Conservation (phyloP, 2,797 vertebrate species). For the Hemibagrus guttatus region DNA sequence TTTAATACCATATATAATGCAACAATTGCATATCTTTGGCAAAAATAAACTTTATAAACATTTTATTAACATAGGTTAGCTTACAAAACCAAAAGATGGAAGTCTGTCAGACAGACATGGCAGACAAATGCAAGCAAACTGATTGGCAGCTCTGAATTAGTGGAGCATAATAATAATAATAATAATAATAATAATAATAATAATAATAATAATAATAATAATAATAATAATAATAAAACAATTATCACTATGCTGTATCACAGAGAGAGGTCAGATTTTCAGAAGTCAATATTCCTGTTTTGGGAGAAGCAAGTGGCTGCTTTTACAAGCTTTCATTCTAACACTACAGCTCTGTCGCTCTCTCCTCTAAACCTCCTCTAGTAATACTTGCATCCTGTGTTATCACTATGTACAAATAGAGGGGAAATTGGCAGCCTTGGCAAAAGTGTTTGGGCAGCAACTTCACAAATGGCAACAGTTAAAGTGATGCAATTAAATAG, state of each 20-base stretch:
- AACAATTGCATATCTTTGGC: slow-evolving; percentile 99
- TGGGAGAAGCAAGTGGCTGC: slow-evolving; percentile 24
- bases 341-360: slow-evolving; percentile 48
- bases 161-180: slow-evolving; percentile 66
- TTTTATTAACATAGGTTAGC: slow-evolving; percentile 99
- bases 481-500: slow-evolving; percentile 39
- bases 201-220: slow-evolving; percentile 61
- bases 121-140: slow-evolving; percentile 77
- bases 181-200: slow-evolving; percentile 70
- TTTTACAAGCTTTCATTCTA: slow-evolving; percentile 44
- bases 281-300: slow-evolving; percentile 22
- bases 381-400: slow-evolving; percentile 55
- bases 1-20: slow-evolving; percentile 99
- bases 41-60: slow-evolving; percentile 99
- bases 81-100: slow-evolving; percentile 97
- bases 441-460: slow-evolving; percentile 44
- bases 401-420: slow-evolving; percentile 54
- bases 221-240: slow-evolving; percentile 39
- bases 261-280: slow-evolving; percentile 40
- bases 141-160: slow-evolving; percentile 78
- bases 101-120: slow-evolving; percentile 77
- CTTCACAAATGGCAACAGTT: slow-evolving; percentile 49
- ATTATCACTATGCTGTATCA: slow-evolving; percentile 55
- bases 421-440: slow-evolving; percentile 47
- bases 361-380: slow-evolving; percentile 37